Percentiles rank a stretch among this genome's conserved stretches.
Conservation (phyloP, 1,140 invertebrate genomes). For the Propsilocerus akamusi region DNA sequence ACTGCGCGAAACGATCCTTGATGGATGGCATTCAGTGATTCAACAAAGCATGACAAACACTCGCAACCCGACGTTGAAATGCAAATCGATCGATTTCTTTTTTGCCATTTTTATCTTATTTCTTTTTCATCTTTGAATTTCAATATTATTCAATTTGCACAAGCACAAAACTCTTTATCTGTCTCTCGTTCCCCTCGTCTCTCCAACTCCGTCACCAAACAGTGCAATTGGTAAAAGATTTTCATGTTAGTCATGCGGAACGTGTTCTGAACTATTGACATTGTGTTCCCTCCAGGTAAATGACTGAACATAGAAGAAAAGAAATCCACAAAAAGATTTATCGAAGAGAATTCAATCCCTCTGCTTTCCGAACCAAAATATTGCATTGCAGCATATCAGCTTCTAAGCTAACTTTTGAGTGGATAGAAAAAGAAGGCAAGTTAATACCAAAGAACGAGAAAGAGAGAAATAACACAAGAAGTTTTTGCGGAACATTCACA, state of each 20-base stretch:
- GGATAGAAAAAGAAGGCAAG: no score
- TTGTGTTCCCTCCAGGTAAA: background rate
- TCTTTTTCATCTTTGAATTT: no score
- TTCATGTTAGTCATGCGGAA: background rate
- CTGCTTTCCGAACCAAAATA: background rate
- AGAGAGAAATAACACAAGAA: no score
- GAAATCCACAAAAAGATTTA: background rate
- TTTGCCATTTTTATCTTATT: background rate
- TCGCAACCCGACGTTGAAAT: background rate
- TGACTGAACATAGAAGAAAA: background rate
- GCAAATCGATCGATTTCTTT: background rate
- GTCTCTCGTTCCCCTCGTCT: no score
- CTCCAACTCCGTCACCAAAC: no score
- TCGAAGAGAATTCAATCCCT: no score
- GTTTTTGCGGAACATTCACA: background rate
- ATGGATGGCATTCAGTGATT: no score
- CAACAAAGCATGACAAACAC: background rate
- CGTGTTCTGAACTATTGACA: constrained; percentile 3
- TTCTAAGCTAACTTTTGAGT: no score
- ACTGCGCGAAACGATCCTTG: no score
- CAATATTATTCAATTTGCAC: background rate
- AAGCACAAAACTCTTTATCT: background rate
- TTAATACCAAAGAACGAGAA: no score
- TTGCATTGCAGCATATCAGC: background rate
- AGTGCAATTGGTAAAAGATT: background rate